Conservation (phyloP, 2,888 invertebrate species). For the Drosophila greeni region DNA sequence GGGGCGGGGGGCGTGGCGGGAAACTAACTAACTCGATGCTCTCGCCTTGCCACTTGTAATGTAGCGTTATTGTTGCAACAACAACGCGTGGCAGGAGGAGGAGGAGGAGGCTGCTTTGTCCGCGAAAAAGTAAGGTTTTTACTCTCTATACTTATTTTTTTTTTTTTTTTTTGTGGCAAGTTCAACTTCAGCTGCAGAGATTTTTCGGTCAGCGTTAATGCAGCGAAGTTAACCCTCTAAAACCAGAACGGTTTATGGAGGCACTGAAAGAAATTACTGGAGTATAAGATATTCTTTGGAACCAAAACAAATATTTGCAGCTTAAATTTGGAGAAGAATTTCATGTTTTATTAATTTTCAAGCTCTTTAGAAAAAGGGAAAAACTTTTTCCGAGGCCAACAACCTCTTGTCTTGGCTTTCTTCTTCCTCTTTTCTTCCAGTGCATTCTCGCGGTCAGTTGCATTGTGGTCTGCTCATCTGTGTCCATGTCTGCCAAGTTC, state of each 20-base stretch:
- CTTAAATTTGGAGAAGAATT: not conserved
- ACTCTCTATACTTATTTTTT: not conserved
- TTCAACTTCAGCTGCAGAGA: slow-evolving; percentile 63
- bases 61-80: slow-evolving; percentile 60
- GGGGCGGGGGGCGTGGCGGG: slow-evolving; percentile 16
- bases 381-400: not conserved
- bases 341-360: no score
- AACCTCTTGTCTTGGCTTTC: not conserved
- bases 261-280: slow-evolving; percentile 9
- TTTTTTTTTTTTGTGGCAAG: slow-evolving; percentile 28
- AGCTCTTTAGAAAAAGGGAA: no score
- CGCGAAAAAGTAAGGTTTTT: slow-evolving; percentile 52
- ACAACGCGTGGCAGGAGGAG: not conserved
- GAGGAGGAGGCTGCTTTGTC: slow-evolving; percentile 51
- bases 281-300: no score
- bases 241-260: slow-evolving; percentile 60
- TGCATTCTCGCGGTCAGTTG: slow-evolving; percentile 39
- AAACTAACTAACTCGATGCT: slow-evolving; percentile 67
- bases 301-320: not conserved
- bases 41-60: slow-evolving; percentile 65
- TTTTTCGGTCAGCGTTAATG: slow-evolving; percentile 65
- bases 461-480: slow-evolving; percentile 46
- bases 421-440: slow-evolving; percentile 1
- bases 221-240: slow-evolving; percentile 42
- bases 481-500: slow-evolving; percentile 72